phyloP scores from a whole-genome alignment of 2,113 vertebrate species.

The Astur gentilis region DNA sequence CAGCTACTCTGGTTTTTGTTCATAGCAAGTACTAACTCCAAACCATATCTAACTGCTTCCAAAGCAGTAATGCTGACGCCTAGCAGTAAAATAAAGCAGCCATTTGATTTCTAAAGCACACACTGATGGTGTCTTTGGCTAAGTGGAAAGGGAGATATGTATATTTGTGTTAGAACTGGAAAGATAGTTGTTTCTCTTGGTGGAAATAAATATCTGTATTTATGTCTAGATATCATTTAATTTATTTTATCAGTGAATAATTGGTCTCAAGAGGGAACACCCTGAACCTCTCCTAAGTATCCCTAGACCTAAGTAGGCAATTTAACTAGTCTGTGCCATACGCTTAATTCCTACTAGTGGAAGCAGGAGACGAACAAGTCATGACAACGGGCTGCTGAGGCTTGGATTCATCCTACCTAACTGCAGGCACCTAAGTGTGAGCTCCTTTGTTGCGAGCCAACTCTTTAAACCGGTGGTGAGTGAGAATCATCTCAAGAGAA shows the following conservation, averaged over 20 bases:
- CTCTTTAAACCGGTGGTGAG: not conserved
- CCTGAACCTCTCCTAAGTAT: not conserved
- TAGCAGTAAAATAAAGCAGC: not conserved
- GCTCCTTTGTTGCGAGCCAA: not conserved
- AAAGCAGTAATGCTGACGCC: not conserved
- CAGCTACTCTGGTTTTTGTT: not conserved
- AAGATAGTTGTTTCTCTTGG: not conserved
- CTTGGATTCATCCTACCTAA: not conserved
- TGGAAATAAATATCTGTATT: constrained; percentile 15
- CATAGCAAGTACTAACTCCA: not conserved
- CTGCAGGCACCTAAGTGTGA: accelerated
- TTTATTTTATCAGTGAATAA: constrained; percentile 24
- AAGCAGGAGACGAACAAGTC: not conserved
- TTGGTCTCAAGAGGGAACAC: not conserved
- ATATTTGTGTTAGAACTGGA: constrained; percentile 1
- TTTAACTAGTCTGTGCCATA: not conserved
- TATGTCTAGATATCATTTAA: constrained; percentile 18
- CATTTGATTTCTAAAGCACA: not conserved
- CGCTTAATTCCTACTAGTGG: not conserved
- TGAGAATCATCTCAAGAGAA: not conserved
- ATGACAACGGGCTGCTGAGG: not conserved
- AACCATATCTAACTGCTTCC: not conserved
- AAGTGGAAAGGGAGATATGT: not conserved
- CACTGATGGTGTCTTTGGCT: not conserved
- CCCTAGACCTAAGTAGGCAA: not conserved